Evolutionary conservation across 2,797 vertebrate species (phyloP).

Genomic region (Oryzias dopingdopingensis): DNA sequence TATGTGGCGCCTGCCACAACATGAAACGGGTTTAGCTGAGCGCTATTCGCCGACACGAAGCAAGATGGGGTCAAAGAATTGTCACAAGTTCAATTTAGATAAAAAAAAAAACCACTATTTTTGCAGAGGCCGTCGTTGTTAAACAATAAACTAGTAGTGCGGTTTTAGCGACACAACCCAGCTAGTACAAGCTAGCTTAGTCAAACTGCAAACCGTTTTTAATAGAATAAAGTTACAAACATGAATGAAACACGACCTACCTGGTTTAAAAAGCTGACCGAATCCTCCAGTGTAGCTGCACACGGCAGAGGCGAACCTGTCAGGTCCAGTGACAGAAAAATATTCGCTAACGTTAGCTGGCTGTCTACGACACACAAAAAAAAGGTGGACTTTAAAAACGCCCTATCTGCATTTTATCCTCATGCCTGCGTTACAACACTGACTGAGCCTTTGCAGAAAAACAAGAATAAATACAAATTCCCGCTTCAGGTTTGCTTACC

Average conservation of each 20-base stretch:
- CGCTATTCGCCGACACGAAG: background rate
- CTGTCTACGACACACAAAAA: slow-evolving; percentile 25
- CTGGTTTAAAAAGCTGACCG: slow-evolving; percentile 7
- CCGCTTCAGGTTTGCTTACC: slow-evolving; percentile 1
- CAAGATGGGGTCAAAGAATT: slow-evolving; percentile 9
- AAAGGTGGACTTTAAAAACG: slow-evolving; percentile 62
- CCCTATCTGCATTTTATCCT: slow-evolving; percentile 43
- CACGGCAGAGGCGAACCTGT: slow-evolving; percentile 16
- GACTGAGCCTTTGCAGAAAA: background rate
- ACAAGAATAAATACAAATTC: background rate
- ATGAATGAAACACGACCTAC: slow-evolving; percentile 31
- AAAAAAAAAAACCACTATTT: no score
- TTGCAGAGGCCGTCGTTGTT: slow-evolving; percentile 12
- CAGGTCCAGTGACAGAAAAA: slow-evolving; percentile 15
- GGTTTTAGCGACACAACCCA: no score
- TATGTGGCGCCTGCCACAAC: no score
- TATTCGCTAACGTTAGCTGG: slow-evolving; percentile 43
- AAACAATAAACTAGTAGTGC: background rate
- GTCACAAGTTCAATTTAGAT: slow-evolving; percentile 6
- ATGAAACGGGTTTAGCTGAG: no score
- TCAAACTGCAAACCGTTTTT: no score
- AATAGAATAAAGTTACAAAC: background rate
- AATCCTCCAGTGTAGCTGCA: slow-evolving; percentile 7
- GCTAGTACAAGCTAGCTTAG: no score
- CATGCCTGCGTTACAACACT: slow-evolving; percentile 18